These are phyloP conservation scores for Lasioglossum leucozonium DNA, from an alignment of 2,888 invertebrate species.

Conservation along the genomic window DNA sequence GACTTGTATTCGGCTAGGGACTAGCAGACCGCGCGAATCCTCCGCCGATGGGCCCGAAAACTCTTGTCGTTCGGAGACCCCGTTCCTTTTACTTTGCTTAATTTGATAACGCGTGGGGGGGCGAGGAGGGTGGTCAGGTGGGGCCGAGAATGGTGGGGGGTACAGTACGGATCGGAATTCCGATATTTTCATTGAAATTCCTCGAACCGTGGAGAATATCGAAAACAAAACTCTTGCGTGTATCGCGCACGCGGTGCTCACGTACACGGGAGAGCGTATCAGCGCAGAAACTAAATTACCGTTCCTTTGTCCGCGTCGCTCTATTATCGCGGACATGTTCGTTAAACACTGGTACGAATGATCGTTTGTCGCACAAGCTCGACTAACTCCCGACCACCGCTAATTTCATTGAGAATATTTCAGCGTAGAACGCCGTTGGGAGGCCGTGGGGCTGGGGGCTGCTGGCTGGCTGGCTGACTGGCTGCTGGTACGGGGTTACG, in stretches of 20 bases:
- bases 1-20: not conserved
- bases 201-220: not conserved
- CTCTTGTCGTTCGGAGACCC: not conserved
- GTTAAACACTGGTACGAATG: slow-evolving; percentile 33
- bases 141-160: not conserved
- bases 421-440: slow-evolving; percentile 22
- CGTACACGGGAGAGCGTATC: not conserved
- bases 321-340: slow-evolving; percentile 21
- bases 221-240: not conserved
- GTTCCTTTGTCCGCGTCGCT: slow-evolving; percentile 5
- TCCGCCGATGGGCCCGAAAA: not conserved
- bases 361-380: slow-evolving; percentile 53
- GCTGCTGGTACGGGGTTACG: slow-evolving; percentile 25
- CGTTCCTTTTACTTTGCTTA: not conserved
- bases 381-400: slow-evolving; percentile 49
- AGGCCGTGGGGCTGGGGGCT: not conserved
- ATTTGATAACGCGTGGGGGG: not conserved
- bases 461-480: too few relatives aligned
- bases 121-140: not conserved
- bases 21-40: too few relatives aligned
- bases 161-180: not conserved
- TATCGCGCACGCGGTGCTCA: too few relatives aligned
- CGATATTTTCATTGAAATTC: not conserved
- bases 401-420: slow-evolving; percentile 59
- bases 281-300: not conserved